Base-by-base conservation (phyloP, 2,888 invertebrate genomes). In the Dyspetes luteomarginatus region DNA sequence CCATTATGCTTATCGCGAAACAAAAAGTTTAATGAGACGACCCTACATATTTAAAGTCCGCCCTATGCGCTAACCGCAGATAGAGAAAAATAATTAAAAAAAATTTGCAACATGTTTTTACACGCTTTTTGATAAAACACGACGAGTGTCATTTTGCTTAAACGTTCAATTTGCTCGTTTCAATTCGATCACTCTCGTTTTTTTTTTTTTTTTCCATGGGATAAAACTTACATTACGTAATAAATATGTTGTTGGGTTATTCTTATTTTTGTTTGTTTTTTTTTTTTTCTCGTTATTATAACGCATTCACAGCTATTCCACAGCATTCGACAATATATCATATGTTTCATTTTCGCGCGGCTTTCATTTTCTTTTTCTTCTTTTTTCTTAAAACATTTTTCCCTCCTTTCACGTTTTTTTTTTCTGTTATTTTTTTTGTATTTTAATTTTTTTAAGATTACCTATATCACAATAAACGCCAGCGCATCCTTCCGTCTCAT, bases 401-500 rank as follows among this genome's bases (percentile, higher is more conserved):
- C 7, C 30, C 26, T 56, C 62, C 45, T 30, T 69, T 58, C 12
- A n/a, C 24, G n/a, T 55, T 73, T 60, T 12, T 71, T 9, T 65
- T 43, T 82, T 85, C 72, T 12, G 60, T 71, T 62, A 74, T 55
- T 74, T 65, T 55, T 55, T 62, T 64, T 65, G 26, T 64, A 22
- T 30, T 43, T 36, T 60, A 55, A 26, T 68, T 55, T 58, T 30
- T 74, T 76, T 72, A 86, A 90, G 87, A 88, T 89, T 89, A 88
- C 72, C 87, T 88, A 87, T 90, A 90, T 90, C 91, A 91, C 91
- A 91, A 89, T 90, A 83, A 90, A 89, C 89, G 88, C 89, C 88
- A 87, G 84, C 86, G 88, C 87, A 88, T 89, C 86, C 85, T 83
- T 88, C 81, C 84, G 82, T 82, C 84, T 84, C 75, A 75, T 83